These are phyloP conservation scores for Chondrosia reniformis DNA, from an alignment of 37 sponge, comb jelly and placozoan genomes.

Conservation along the genomic window DNA sequence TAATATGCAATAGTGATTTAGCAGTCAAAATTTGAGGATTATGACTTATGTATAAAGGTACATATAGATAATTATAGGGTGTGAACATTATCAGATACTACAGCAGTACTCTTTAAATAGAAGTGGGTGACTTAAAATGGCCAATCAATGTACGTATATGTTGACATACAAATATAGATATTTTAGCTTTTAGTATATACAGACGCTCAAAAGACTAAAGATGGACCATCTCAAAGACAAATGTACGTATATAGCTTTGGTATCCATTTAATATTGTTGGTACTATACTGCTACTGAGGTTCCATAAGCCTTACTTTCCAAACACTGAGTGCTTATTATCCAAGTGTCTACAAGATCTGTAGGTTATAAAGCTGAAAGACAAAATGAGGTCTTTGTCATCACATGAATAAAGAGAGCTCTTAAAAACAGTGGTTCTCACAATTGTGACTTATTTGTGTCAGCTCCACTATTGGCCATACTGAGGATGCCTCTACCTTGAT, in stretches of 20 bases:
- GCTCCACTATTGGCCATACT: constrained; percentile 96
- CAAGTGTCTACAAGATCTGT: constrained; percentile 83
- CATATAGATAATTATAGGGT: too few relatives aligned
- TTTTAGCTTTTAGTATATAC: background rate
- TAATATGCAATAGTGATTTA: too few relatives aligned
- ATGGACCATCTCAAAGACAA: too few relatives aligned
- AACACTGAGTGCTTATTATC: constrained; percentile 94
- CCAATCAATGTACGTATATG: too few relatives aligned
- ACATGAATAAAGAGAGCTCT: background rate
- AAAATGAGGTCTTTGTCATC: background rate
- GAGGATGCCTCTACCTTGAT: constrained; percentile 85
- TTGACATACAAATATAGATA: too few relatives aligned
- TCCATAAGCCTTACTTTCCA: constrained; percentile 53
- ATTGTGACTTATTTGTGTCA: constrained; percentile 89
- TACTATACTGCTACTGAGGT: background rate
- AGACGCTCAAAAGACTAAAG: background rate
- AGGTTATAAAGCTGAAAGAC: constrained; percentile 82
- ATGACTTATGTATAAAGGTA: too few relatives aligned
- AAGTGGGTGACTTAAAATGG: too few relatives aligned
- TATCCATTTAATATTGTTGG: too few relatives aligned
- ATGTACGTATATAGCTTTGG: too few relatives aligned
- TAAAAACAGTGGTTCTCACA: constrained; percentile 41
- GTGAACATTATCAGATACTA: too few relatives aligned
- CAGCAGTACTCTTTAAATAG: too few relatives aligned
- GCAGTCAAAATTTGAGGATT: too few relatives aligned